Evolutionary conservation across 2,888 invertebrate species (phyloP), one percentile per base, ranked within the genome.

Genomic region (Operophtera brumata): DNA sequence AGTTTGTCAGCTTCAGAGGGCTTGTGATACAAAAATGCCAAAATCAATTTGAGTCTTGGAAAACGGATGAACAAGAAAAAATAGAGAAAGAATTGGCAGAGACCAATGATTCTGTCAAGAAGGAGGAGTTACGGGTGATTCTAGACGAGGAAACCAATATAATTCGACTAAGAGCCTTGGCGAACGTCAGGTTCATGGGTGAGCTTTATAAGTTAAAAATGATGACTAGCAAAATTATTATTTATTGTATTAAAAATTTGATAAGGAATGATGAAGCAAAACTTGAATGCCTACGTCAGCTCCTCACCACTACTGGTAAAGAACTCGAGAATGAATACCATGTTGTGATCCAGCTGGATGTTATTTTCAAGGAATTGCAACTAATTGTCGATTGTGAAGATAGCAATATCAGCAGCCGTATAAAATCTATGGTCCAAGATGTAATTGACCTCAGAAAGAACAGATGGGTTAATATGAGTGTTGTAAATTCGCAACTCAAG

Each of bases 171-270:
- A 93, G 96, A 75, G 96, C 96, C 20, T 94, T 97, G 47, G 98
- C 97, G 73, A 97, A 96, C 74, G 96, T 97, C 50, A 92, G 96
- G 84, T 96, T 94, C 79, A 92, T 92, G 71, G 89, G 98, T 67
- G 98, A 99, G 90, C 91, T 99, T 42, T 99, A 95, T 81, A 98
- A 97, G 82, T 92, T 96, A 68, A 93, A 94, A 62, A 97, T 98
- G 95, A 85, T 99, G 55, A 97, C 96, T 0, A 91, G 93, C 0
- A 95, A 93, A 70, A 97, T 98, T 61, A 98, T 98, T 94, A 92
- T 94, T 55, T 92, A 94, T 63, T 98, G 98, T 80, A 94, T 98
- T 74, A 91, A 91, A 47, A 92, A 94, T 58, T 89, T 98, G 60
- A 98, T 26, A 92, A 93, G 32, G 92, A 94, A 57, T 43, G 96